phyloP scores from a whole-genome alignment of 2,888 invertebrate species.

The Dryomyza anilis region DNA sequence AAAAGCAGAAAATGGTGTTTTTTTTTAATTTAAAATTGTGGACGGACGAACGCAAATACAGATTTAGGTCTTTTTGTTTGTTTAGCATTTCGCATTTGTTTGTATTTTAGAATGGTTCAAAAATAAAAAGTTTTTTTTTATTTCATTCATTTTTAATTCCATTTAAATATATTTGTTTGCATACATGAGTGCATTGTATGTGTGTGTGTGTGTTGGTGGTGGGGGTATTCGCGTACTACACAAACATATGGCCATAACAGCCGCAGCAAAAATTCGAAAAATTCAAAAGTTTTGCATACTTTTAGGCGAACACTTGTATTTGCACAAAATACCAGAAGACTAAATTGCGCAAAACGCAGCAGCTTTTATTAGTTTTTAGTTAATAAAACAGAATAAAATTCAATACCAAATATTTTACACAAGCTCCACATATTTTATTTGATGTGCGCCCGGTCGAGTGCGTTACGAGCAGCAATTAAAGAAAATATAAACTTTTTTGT shows the following conservation, averaged over 20 bases:
- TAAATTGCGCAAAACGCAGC: too few species aligned
- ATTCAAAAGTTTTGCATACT: constrained; percentile 9
- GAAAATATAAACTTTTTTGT: too few species aligned
- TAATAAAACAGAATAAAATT: too few species aligned
- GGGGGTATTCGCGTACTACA: constrained; percentile 4
- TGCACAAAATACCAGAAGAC: too few species aligned
- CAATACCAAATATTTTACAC: too few species aligned
- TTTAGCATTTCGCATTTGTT: constrained; percentile 15
- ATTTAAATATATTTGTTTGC: constrained; percentile 18
- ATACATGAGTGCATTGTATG: background rate
- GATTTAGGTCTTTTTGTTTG: too few species aligned
- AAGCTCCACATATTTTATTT: too few species aligned
- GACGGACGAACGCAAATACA: background rate
- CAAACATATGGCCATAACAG: constrained; percentile 21
- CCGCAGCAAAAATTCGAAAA: background rate
- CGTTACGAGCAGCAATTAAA: too few species aligned
- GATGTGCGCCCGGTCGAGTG: too few species aligned
- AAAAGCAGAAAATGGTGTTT: too few species aligned
- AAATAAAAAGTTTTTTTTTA: constrained; percentile 14
- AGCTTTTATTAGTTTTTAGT: too few species aligned
- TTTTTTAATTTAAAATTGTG: too few species aligned
- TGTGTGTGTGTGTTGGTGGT: background rate
- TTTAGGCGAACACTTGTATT: constrained; percentile 1
- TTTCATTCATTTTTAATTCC: constrained; percentile 15
- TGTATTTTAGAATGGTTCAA: constrained; percentile 17